These are phyloP conservation scores for Valencia hispanica DNA, from an alignment of 2,797 vertebrate species.

Conservation along the genomic window DNA sequence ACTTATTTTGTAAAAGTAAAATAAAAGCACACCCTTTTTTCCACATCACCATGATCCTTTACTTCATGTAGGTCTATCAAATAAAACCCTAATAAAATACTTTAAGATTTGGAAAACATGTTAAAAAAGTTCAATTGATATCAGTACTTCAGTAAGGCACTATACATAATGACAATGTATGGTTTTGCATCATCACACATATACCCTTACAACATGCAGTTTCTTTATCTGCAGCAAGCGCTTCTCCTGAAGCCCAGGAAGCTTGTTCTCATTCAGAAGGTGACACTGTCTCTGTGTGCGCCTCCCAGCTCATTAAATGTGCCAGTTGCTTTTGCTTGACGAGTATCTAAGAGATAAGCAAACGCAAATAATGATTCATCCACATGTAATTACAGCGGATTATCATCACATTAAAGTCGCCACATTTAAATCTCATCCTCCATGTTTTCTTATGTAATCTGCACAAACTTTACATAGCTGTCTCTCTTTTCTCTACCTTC, in stretches of 20 bases:
- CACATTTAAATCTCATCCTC: slow-evolving; percentile 44
- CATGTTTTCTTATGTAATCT: slow-evolving; percentile 63
- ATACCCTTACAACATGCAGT: slow-evolving; percentile 8
- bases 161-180: neutral
- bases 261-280: slow-evolving; percentile 41
- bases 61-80: neutral
- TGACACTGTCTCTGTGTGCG: slow-evolving; percentile 31
- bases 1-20: neutral
- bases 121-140: neutral
- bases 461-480: slow-evolving; percentile 52
- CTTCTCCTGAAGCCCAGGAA: slow-evolving; percentile 4
- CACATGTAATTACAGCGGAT: slow-evolving; percentile 64
- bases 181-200: slow-evolving; percentile 20
- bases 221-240: slow-evolving; percentile 21
- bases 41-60: neutral
- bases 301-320: slow-evolving; percentile 57
- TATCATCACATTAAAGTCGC: slow-evolving; percentile 63
- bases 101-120: neutral
- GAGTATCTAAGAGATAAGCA: slow-evolving; percentile 48
- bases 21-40: neutral
- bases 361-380: slow-evolving; percentile 61
- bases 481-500: slow-evolving; percentile 54
- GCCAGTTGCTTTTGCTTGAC: slow-evolving; percentile 34
- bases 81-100: neutral
- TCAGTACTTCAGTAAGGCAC: neutral